Evolutionary conservation across 2,113 vertebrate genomes (phyloP).

Genomic region (Aplodontia rufa): DNA sequence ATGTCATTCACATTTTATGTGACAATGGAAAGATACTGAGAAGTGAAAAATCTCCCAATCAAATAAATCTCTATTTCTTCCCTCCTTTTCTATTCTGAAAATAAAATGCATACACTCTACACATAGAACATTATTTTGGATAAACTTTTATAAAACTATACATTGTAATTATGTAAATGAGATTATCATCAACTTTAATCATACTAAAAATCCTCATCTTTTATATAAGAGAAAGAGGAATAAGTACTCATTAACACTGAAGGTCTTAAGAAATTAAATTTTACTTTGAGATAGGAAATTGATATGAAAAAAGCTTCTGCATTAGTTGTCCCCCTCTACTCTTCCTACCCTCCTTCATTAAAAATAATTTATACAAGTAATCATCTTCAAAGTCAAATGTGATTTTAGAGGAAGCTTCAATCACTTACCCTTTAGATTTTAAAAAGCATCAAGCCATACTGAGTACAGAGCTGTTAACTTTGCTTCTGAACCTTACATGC

Average conservation of each 20-base stretch:
- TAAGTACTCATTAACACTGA: slow-evolving; percentile 83
- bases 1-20: background rate
- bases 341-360: slow-evolving; percentile 22
- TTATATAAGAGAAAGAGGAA: slow-evolving; percentile 78
- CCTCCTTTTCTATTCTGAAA: background rate
- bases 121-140: slow-evolving; percentile 62
- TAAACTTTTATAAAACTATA: slow-evolving; percentile 81
- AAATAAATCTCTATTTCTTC: background rate
- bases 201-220: slow-evolving; percentile 76
- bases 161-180: slow-evolving; percentile 83
- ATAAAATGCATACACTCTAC: background rate
- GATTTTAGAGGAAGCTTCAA: slow-evolving; percentile 51
- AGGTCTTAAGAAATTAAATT: slow-evolving; percentile 76
- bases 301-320: slow-evolving; percentile 53
- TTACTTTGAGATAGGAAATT: slow-evolving; percentile 76
- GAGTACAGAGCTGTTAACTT: background rate
- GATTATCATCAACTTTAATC: slow-evolving; percentile 81
- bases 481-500: background rate
- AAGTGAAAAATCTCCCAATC: background rate
- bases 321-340: slow-evolving; percentile 43
- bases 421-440: slow-evolving; percentile 49
- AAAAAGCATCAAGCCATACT: background rate
- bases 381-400: slow-evolving; percentile 62
- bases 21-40: background rate
- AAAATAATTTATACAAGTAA: slow-evolving; percentile 59